phyloP scores from a whole-genome alignment of 2,888 invertebrate species.

The Andrena fulva region DNA sequence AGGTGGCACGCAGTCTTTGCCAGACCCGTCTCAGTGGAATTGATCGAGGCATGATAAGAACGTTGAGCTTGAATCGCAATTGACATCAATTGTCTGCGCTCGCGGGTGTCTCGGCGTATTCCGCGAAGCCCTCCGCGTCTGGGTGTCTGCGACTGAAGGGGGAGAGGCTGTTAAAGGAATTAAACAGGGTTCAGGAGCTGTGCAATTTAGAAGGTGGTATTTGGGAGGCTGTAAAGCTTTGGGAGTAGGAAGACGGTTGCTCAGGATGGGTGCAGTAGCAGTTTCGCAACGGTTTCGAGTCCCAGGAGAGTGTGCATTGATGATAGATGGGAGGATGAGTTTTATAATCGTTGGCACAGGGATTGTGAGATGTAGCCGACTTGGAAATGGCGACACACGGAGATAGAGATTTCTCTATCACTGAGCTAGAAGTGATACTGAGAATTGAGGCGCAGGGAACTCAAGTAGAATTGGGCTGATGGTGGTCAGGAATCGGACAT shows the following conservation, averaged over 20 bases:
- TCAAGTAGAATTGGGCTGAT: background rate
- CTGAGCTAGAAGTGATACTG: too few relatives aligned
- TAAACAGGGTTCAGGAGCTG: background rate
- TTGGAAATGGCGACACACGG: too few relatives aligned
- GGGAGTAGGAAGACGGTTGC: background rate
- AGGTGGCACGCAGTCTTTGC: background rate
- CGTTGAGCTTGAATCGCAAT: conserved; percentile 20
- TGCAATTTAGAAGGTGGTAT: background rate
- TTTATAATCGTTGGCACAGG: too few relatives aligned
- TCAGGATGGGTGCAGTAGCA: background rate
- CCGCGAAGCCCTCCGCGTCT: conserved; percentile 27
- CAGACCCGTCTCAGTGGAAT: background rate
- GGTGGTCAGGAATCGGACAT: too few relatives aligned
- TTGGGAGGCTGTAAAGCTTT: background rate
- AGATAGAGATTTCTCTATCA: too few relatives aligned
- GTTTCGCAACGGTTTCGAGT: background rate
- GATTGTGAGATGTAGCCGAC: too few relatives aligned
- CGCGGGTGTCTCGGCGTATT: conserved; percentile 14
- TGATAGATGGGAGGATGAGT: too few relatives aligned
- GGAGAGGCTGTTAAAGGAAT: background rate
- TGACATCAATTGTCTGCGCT: conserved; percentile 44
- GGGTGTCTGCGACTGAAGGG: background rate
- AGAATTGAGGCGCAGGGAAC: too few relatives aligned
- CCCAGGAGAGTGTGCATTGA: background rate
- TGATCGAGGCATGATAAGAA: conserved; percentile 28